Percentiles rank a stretch among this genome's conserved stretches.
Conservation (phyloP, 2,888 invertebrate species). For the Nomada flava region DNA sequence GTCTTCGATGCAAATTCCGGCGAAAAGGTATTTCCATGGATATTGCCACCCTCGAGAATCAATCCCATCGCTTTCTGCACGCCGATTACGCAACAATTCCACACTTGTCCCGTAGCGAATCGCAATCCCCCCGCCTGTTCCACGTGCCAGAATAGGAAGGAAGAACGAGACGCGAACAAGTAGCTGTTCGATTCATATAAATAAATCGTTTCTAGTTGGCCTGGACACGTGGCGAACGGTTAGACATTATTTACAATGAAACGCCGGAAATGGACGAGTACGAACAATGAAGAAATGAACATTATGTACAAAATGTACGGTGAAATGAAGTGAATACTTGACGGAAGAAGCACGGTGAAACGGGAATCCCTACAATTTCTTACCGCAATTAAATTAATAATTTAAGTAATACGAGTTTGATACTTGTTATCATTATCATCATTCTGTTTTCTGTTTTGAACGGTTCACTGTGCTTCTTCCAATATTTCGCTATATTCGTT, state of each 20-base stretch:
- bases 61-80: conserved; percentile 26
- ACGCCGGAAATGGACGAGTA: neutral
- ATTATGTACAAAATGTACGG: conserved; percentile 5
- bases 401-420: neutral
- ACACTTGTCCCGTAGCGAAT: conserved; percentile 36
- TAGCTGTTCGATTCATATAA: conserved; percentile 49
- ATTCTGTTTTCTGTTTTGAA: neutral
- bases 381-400: too few species aligned
- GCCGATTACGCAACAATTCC: conserved; percentile 32
- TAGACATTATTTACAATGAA: neutral
- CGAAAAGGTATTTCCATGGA: too few species aligned
- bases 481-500: neutral
- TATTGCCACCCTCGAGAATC: conserved; percentile 3
- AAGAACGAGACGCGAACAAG: conserved; percentile 21
- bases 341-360: conserved; percentile 9
- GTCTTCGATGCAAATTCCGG: neutral
- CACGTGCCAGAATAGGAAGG: conserved; percentile 11
- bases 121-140: conserved; percentile 4
- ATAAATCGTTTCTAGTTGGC: conserved; percentile 52
- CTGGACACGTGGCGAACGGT: conserved; percentile 34
- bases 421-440: neutral
- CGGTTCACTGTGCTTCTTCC: conserved; percentile 1
- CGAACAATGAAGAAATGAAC: neutral
- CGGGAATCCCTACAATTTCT: neutral
- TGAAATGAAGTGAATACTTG: conserved; percentile 24